Base-by-base conservation (phyloP, 2,797 vertebrate species). In the Artibeus lituratus region DNA sequence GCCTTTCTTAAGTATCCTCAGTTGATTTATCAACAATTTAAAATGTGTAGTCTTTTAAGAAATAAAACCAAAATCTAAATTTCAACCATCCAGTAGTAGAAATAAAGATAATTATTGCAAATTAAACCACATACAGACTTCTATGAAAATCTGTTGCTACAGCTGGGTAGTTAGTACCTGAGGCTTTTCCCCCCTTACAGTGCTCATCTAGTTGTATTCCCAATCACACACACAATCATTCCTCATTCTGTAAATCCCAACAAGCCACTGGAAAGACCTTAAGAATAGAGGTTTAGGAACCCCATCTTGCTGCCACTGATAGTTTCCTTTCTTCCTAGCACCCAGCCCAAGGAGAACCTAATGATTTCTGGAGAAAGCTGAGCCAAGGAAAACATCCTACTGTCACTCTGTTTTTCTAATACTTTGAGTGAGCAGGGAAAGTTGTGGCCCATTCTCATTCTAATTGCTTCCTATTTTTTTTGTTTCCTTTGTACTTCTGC, bases 31-130 rank as follows among this genome's bases (percentile, higher is more conserved):
- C 74, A 97, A 87, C 5, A 96, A 53, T 91, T 81, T 95, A 62
- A 92, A 92, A 94, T 21, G 97, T 39, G 42, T 7, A 82, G 77
- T 85, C 72, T 90, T 42, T 65, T 53, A 86, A 94, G 85, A 95
- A 97, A 77, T 0, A 94, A 96, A 85, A 87, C 0, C 10, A 57
- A 59, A 62, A 90, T 86, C 77, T 70, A 59, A 87, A 80, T 53
- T 77, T 74, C 65, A 89, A 78, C 21, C 78, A 72, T 93, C 91
- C 90, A 53, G 47, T 69, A 92, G 55, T 1, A 37, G 16, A 21
- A 98, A 94, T 94, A 93, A 95, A 96, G 94, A 57, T 82, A 96
- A 90, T 93, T 91, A 91, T 29, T 93, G 42, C 80, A 98, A 98
- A 97, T 94, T 12, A 96, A 91, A 76, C 93, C 94, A 95, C 69